Percentiles rank a stretch among this genome's conserved stretches.
Conservation (phyloP, 2,888 invertebrate species). For the Hypomecis punctinalis region DNA sequence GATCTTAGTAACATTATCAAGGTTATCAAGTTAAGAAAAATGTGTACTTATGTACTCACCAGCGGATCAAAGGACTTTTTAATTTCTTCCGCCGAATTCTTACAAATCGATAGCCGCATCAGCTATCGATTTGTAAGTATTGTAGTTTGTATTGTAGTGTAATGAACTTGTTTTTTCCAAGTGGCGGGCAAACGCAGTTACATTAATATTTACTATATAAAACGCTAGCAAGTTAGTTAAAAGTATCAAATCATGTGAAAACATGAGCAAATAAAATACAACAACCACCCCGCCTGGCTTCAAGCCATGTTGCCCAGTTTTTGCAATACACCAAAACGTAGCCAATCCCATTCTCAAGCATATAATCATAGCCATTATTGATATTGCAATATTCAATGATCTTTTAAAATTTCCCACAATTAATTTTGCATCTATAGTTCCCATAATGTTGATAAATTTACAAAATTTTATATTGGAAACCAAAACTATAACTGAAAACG, state of each 20-base stretch:
- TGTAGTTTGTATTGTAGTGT: not conserved
- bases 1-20: too few species aligned
- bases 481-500: not conserved
- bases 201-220: not conserved
- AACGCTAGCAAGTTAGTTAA: not conserved
- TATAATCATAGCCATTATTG: not conserved
- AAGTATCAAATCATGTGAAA: not conserved
- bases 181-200: not conserved
- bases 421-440: not conserved
- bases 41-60: conserved; percentile 3
- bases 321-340: not conserved
- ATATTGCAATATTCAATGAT: not conserved
- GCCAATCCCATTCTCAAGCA: not conserved
- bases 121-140: conserved; percentile 18
- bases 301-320: not conserved
- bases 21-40: too few species aligned
- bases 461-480: not conserved
- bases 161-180: not conserved
- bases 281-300: not conserved
- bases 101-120: too few species aligned
- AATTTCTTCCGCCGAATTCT: conserved; percentile 11
- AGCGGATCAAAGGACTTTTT: conserved; percentile 15
- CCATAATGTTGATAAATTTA: not conserved
- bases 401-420: not conserved
- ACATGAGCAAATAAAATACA: not conserved